Conservation (phyloP, 1,140 invertebrate genomes). For the Venustaconcha ellipsiformis region DNA sequence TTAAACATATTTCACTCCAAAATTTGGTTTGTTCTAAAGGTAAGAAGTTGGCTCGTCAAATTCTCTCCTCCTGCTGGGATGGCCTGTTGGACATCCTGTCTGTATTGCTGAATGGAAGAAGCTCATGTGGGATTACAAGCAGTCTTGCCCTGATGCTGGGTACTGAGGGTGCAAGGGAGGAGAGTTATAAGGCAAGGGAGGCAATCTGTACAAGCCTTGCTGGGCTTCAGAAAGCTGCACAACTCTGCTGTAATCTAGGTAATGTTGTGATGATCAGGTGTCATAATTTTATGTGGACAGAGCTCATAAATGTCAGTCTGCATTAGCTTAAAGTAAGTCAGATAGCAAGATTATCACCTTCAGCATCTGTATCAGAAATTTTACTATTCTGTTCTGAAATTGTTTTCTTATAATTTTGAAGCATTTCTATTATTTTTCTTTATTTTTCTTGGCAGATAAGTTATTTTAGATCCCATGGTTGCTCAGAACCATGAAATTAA, state of each 20-base stretch:
- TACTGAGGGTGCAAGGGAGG: slow-evolving; percentile 69
- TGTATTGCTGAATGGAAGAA: slow-evolving; percentile 76
- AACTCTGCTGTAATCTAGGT: slow-evolving; percentile 77
- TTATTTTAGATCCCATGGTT: no score
- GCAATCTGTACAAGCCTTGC: slow-evolving; percentile 88
- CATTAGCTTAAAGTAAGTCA: no score
- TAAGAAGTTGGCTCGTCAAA: slow-evolving; percentile 70
- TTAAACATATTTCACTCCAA: no score
- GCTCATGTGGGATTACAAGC: slow-evolving; percentile 71
- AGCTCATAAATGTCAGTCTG: not conserved
- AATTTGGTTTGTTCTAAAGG: slow-evolving; percentile 56
- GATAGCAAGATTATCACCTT: no score
- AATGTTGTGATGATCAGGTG: slow-evolving; percentile 14
- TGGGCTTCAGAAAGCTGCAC: slow-evolving; percentile 82
- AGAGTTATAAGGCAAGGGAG: slow-evolving; percentile 72
- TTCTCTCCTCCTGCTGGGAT: slow-evolving; percentile 93
- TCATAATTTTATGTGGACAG: not conserved
- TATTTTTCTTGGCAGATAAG: no score
- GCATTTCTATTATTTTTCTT: no score
- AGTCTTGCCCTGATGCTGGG: slow-evolving; percentile 69
- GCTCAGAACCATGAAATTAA: no score
- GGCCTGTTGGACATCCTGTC: slow-evolving; percentile 90
- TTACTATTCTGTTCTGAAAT: no score
- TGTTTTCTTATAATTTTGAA: no score
- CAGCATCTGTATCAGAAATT: no score